Evolutionary conservation across 2,113 vertebrate genomes (phyloP), one percentile per base, ranked within the genome.

Genomic region (Lagopus muta): DNA sequence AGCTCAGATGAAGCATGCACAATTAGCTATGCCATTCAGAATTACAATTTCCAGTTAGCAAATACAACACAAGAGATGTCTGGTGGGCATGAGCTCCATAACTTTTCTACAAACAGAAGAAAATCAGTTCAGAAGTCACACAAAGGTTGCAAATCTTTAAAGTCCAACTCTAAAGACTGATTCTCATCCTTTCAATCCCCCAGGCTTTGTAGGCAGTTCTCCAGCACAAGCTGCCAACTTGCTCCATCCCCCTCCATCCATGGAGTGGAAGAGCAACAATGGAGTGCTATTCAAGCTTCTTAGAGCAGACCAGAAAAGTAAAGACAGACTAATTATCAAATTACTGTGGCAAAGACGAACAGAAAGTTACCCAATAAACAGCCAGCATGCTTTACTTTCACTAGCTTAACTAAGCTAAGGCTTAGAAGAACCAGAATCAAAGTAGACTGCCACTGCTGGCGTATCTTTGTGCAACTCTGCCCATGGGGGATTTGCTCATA

Each of bases 251-350:
- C 48, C 9, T 48, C 18, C 36, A 27, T 10, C 6, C 15, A 50
- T 9, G 7, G 16, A 16, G 15, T 3, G 40, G 32, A 38, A 54
- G 38, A 72, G 13, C n/a, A 32, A 40, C 2, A 4, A 4, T 54
- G 3, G 67, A 36, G 8, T 22, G 52, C 43, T 87, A 28, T 40
- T 86, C 55, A 73, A 70, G 73, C 62, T 65, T 54, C 71, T 73
- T 30, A 25, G 57, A 24, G 8, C n/a, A 76, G 25, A 11, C 36
- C 6, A 2, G 42, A 82, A 57, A 87, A 70, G 14, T 30, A 72
- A 87, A 45, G 45, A 73, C 54, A 74, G n/a, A 13, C 24, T 69
- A 88, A 91, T 83, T 83, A 91, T 18, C 79, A 83, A 88, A 92
- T 86, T 43, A 72, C 52, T n/a, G 54, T 0, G 2, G 60, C 30